Conservation (phyloP, 2,797 vertebrate genomes). For the Myotis vivesi region DNA sequence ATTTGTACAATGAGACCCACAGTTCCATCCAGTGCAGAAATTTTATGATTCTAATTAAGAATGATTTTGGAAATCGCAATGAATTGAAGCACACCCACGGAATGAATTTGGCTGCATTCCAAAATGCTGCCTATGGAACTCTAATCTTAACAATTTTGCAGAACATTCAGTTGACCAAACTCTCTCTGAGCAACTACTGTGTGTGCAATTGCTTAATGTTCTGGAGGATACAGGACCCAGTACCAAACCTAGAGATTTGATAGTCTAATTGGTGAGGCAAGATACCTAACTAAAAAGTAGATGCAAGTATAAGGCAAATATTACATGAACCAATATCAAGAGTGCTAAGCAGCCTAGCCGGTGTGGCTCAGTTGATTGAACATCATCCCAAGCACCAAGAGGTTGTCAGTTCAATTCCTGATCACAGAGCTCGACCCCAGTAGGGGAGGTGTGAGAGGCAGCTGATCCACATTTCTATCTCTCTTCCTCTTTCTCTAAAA, state of each 20-base stretch:
- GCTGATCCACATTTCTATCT: no score
- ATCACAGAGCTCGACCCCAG: no score
- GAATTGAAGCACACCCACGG: not conserved
- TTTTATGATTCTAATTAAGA: slow-evolving; percentile 38
- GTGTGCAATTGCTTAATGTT: not conserved
- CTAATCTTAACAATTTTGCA: slow-evolving; percentile 17
- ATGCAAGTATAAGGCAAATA: not conserved
- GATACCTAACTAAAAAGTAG: not conserved
- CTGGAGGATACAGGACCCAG: not conserved
- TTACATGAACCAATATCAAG: not conserved
- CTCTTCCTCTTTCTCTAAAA: no score
- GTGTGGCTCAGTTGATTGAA: no score
- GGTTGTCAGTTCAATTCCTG: no score
- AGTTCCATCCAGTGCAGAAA: slow-evolving; percentile 18
- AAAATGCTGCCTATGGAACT: slow-evolving; percentile 45
- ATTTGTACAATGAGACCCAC: not conserved
- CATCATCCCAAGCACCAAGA: no score
- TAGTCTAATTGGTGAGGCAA: not conserved
- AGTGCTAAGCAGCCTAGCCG: not conserved
- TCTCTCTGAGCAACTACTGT: not conserved
- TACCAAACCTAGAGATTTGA: not conserved
- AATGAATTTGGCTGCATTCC: slow-evolving; percentile 15
- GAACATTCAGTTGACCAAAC: slow-evolving; percentile 4
- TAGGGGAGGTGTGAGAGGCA: no score
- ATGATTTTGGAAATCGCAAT: slow-evolving; percentile 30